A percentile compares a stretch with the other conserved stretches of the same genome.
These are phyloP conservation scores for Oreochromis tanganicae DNA, from an alignment of 2,113 vertebrate genomes.

Conservation along the genomic window DNA sequence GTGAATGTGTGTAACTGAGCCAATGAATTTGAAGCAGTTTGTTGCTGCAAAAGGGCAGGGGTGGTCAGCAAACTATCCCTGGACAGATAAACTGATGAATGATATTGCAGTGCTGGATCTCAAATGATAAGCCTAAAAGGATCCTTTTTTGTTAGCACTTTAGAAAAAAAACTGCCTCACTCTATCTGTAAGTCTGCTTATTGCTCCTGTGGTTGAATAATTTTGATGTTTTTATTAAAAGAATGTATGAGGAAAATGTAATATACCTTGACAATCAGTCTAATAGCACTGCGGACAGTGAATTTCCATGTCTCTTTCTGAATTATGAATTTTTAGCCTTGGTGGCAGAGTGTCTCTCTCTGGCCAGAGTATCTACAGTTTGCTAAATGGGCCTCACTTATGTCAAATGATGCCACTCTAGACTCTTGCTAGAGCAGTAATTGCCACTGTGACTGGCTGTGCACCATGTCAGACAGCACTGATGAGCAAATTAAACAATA, in stretches of 20 bases:
- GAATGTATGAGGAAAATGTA: neutral
- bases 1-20: constrained; percentile 31
- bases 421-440: constrained; percentile 26
- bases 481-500: constrained; percentile 40
- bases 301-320: constrained; percentile 5
- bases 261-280: neutral
- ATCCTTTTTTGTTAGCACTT: neutral
- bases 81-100: constrained; percentile 17
- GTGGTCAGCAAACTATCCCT: constrained; percentile 20
- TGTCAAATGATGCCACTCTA: constrained; percentile 42
- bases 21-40: constrained; percentile 42
- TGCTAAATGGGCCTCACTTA: constrained; percentile 49
- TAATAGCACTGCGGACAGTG: neutral
- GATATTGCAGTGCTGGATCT: neutral
- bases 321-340: constrained; percentile 15
- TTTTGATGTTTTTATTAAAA: neutral
- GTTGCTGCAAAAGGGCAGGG: neutral
- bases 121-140: neutral
- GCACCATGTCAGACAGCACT: constrained; percentile 19
- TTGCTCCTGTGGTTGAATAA: neutral
- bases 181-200: neutral
- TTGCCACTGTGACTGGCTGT: constrained; percentile 30
- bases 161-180: neutral
- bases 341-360: constrained; percentile 1
- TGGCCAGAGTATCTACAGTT: constrained; percentile 13